These are phyloP conservation scores for Julus scanicus DNA, from an alignment of 2,888 invertebrate genomes.

Conservation along the genomic window DNA sequence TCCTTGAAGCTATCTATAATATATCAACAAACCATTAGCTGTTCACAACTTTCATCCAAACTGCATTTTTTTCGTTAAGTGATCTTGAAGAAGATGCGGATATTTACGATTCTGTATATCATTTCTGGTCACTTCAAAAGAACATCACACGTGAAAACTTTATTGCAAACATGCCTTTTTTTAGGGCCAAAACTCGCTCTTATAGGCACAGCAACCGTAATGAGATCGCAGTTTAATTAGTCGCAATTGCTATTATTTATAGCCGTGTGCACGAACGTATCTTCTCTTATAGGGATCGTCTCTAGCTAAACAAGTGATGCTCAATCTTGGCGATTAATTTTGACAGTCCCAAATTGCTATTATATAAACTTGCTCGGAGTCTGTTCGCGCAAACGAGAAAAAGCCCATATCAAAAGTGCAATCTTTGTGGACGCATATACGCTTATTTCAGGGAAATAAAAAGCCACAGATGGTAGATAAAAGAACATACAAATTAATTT, in stretches of 20 bases:
- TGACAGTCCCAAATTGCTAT: conserved; percentile 35
- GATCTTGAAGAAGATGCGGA: background rate
- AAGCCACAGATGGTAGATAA: conserved; percentile 42
- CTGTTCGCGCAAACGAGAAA: conserved; percentile 24
- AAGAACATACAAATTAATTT: background rate
- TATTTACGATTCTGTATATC: background rate
- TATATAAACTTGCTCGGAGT: conserved; percentile 39
- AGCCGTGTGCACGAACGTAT: background rate
- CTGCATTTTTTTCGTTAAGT: too few relatives aligned
- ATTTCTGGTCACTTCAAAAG: background rate
- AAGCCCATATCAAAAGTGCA: background rate
- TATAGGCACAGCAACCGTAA: background rate
- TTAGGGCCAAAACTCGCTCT: background rate
- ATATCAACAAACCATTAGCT: too few relatives aligned
- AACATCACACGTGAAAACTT: background rate
- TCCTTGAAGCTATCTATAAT: too few relatives aligned
- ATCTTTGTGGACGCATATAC: conserved; percentile 4
- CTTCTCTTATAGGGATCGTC: background rate
- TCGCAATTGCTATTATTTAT: background rate
- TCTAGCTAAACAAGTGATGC: background rate
- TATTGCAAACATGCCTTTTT: background rate
- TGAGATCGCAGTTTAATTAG: background rate
- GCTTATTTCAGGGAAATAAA: conserved; percentile 20
- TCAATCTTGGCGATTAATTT: conserved; percentile 24
- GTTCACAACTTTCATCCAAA: too few relatives aligned